phyloP scores from a whole-genome alignment of 2,113 vertebrate genomes.

The Pleuronectes platessa region DNA sequence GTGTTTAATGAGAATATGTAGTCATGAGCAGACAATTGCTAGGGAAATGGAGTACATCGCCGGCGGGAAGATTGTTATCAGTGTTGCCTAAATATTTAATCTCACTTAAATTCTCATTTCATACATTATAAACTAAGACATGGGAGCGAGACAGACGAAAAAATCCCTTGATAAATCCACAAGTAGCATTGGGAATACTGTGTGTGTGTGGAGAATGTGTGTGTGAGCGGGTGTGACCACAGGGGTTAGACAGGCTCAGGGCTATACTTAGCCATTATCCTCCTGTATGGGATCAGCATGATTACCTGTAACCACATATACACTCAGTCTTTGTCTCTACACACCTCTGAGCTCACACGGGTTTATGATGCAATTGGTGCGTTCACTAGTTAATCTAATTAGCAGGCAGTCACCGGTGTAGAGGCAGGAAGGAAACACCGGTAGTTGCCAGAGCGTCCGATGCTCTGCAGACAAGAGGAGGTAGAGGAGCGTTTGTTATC shows the following conservation, averaged over 20 bases:
- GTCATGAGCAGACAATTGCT: slow-evolving; percentile 50
- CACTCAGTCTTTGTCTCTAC: neutral
- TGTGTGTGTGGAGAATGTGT: neutral
- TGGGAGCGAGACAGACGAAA: neutral
- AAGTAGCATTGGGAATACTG: neutral
- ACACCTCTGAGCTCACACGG: neutral
- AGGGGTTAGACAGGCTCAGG: slow-evolving; percentile 34
- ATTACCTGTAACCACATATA: slow-evolving; percentile 48
- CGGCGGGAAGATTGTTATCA: slow-evolving; percentile 61
- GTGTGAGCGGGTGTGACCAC: slow-evolving; percentile 5
- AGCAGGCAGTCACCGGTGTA: neutral
- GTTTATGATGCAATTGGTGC: slow-evolving; percentile 49
- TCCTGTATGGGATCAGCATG: slow-evolving; percentile 61
- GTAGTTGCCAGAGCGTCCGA: neutral
- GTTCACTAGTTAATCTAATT: slow-evolving; percentile 46
- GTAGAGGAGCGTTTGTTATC: neutral
- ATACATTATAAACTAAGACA: slow-evolving; percentile 44
- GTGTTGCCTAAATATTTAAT: slow-evolving; percentile 69
- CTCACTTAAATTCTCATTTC: slow-evolving; percentile 48
- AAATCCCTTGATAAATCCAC: neutral
- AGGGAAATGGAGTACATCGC: slow-evolving; percentile 50
- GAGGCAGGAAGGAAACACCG: neutral
- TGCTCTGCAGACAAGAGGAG: neutral
- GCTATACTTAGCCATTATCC: slow-evolving; percentile 74
- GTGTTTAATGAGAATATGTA: slow-evolving; percentile 56